Conservation (phyloP, 2,888 invertebrate species). For the Sisyra terminalis region DNA sequence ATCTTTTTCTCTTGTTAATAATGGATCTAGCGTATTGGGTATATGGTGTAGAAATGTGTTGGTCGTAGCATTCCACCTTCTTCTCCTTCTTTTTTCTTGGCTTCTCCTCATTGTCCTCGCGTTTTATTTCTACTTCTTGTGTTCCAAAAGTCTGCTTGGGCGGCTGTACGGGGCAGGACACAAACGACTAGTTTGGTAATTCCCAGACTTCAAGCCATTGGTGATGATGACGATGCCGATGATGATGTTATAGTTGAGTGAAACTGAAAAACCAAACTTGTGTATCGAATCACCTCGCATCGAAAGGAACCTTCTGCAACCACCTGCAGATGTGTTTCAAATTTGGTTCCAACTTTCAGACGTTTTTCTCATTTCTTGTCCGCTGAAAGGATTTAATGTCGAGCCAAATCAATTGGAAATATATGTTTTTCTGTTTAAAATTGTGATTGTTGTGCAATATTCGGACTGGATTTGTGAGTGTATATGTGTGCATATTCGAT, state of each 20-base stretch:
- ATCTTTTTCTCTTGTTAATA: no score
- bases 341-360: slow-evolving; percentile 4
- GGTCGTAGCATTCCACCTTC: no score
- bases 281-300: no score
- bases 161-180: not conserved
- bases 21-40: no score
- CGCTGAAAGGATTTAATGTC: slow-evolving; percentile 1
- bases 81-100: no score
- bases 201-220: not conserved
- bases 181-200: not conserved
- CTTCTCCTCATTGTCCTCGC: no score
- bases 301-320: no score
- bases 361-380: not conserved
- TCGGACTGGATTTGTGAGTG: not conserved
- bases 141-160: no score
- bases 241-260: not conserved
- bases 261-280: no score
- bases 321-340: not conserved
- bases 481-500: no score
- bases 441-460: not conserved
- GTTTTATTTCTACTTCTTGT: no score
- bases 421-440: slow-evolving; percentile 1
- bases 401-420: not conserved
- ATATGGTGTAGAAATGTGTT: no score
- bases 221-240: not conserved